Evolutionary conservation across 2,113 vertebrate genomes (phyloP).

Genomic region (Poecile atricapillus): DNA sequence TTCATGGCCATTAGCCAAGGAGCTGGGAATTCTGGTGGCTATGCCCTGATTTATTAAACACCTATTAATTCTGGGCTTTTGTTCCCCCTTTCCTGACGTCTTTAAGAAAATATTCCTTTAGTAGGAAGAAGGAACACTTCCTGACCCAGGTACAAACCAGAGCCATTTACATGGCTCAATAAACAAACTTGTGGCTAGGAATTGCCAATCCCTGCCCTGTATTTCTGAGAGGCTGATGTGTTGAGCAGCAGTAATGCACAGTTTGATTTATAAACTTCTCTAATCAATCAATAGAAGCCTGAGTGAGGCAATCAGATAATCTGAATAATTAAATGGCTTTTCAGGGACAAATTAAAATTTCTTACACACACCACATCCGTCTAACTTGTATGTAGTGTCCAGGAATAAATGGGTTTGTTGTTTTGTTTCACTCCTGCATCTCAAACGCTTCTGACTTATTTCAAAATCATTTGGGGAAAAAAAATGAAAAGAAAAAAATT

Average conservation of each 20-base stretch:
- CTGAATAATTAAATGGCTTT: constrained; percentile 67
- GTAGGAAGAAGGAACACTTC: constrained; percentile 16
- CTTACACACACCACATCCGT: neutral
- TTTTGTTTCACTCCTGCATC: neutral
- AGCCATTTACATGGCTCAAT: constrained; percentile 38
- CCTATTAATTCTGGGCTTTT: constrained; percentile 18
- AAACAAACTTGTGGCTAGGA: constrained; percentile 22
- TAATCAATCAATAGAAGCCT: constrained; percentile 41
- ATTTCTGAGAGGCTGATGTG: neutral
- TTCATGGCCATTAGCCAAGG: neutral
- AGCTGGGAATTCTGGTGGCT: neutral
- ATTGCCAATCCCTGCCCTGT: neutral
- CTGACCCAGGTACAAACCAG: constrained; percentile 21
- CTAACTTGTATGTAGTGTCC: neutral
- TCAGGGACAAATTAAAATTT: constrained; percentile 49
- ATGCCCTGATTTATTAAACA: neutral
- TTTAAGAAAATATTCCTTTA: constrained; percentile 39
- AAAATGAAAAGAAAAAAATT: neutral
- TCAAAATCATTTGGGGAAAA: neutral
- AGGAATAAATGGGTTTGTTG: neutral
- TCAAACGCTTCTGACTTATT: neutral
- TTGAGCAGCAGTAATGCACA: constrained; percentile 3
- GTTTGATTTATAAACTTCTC: constrained; percentile 56
- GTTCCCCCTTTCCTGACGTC: neutral
- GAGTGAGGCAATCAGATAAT: constrained; percentile 25